Evolutionary conservation across 1,140 invertebrate species (phyloP).

Genomic region (Cydia splendana): DNA sequence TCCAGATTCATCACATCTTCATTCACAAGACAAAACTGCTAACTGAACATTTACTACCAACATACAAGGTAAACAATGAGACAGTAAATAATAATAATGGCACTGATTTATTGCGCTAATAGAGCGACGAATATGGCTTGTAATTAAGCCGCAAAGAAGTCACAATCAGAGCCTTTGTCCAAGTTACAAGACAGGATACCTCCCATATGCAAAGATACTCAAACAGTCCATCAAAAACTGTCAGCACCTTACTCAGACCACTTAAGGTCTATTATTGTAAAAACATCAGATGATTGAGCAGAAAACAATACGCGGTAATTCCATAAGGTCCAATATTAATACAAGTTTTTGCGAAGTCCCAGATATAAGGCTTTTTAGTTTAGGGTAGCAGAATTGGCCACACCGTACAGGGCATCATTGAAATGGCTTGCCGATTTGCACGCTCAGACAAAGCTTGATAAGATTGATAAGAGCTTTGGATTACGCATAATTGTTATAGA

Average conservation of each 20-base stretch:
- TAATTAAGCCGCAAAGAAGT: constrained; percentile 45
- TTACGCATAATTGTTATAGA: neutral
- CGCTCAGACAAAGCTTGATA: neutral
- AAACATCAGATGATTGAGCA: neutral
- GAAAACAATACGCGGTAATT: neutral
- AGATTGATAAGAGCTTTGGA: no score
- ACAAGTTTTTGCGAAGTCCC: neutral
- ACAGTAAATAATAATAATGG: constrained; percentile 26
- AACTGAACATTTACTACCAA: constrained; percentile 17
- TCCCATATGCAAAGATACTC: constrained; percentile 20
- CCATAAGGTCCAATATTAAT: neutral
- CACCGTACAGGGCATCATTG: neutral
- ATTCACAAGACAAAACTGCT: constrained; percentile 1
- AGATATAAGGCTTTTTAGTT: neutral
- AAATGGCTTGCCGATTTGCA: neutral
- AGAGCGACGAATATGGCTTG: constrained; percentile 37
- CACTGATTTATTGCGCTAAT: constrained; percentile 33
- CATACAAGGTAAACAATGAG: constrained; percentile 37
- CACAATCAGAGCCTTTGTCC: constrained; percentile 59
- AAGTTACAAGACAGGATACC: constrained; percentile 44
- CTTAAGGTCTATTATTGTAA: neutral
- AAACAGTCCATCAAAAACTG: neutral
- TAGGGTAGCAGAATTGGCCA: neutral
- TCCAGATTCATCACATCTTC: neutral
- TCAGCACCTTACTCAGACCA: neutral